Evolutionary conservation across 2,797 vertebrate genomes (phyloP).

Genomic region (Ateles fusciceps): DNA sequence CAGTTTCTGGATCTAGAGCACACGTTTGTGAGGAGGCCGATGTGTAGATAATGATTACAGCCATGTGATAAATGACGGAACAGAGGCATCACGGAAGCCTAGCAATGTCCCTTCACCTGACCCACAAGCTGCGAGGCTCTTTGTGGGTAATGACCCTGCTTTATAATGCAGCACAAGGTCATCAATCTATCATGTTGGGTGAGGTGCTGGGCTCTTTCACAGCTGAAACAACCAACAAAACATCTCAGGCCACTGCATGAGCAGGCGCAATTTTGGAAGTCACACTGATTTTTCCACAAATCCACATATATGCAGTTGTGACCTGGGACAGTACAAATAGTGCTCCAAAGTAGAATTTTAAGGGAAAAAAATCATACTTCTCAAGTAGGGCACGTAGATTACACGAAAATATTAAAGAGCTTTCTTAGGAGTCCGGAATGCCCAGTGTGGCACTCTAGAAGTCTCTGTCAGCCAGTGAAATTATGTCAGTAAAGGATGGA

Average conservation of each 20-base stretch:
- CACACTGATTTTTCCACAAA: not conserved
- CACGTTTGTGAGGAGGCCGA: not conserved
- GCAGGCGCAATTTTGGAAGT: not conserved
- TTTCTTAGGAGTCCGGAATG: not conserved
- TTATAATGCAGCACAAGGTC: not conserved
- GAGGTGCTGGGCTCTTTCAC: not conserved
- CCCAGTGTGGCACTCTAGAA: not conserved
- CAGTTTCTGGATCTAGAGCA: not conserved
- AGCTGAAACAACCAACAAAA: not conserved
- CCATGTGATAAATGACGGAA: not conserved
- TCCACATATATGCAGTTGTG: not conserved
- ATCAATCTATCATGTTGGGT: not conserved
- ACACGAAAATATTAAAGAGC: not conserved
- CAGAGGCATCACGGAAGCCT: not conserved
- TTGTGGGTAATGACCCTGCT: conserved; percentile 32
- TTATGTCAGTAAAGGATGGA: not conserved
- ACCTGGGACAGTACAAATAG: not conserved
- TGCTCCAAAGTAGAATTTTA: not conserved
- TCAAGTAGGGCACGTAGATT: not conserved
- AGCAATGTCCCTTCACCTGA: conserved; percentile 11
- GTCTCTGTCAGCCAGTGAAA: conserved; percentile 10
- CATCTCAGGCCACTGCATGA: not conserved
- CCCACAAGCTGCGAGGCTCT: not conserved
- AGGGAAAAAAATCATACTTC: not conserved
- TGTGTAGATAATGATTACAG: not conserved